phyloP scores from a whole-genome alignment of 1,140 invertebrate genomes.

The Lineus longissimus region DNA sequence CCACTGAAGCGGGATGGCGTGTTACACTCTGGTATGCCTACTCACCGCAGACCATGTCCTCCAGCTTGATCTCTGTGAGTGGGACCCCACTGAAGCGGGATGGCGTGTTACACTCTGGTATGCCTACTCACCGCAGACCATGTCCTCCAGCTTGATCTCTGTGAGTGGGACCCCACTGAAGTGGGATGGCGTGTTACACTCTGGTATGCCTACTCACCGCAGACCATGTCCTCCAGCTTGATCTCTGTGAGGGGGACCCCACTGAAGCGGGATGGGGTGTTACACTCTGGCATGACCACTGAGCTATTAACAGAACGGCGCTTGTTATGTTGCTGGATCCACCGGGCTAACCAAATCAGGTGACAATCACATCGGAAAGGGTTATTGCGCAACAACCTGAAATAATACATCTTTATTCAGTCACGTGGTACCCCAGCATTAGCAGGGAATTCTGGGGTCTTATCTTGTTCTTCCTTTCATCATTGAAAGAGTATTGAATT shows the following conservation, averaged over 20 bases:
- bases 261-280: not conserved
- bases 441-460: too few relatives aligned
- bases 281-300: not conserved
- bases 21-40: too few relatives aligned
- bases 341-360: conserved; percentile 3
- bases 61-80: too few relatives aligned
- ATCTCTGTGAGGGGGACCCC: not conserved
- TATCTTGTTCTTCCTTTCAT: too few relatives aligned
- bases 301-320: too few relatives aligned
- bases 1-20: too few relatives aligned
- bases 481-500: not conserved
- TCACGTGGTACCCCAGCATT: too few relatives aligned
- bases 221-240: not conserved
- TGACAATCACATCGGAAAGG: not conserved
- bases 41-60: too few relatives aligned
- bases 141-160: too few relatives aligned
- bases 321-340: not conserved
- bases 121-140: too few relatives aligned
- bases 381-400: not conserved
- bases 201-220: not conserved
- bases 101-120: too few relatives aligned
- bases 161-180: not conserved
- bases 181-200: not conserved
- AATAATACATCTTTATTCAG: not conserved
- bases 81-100: too few relatives aligned